Conservation (phyloP, 2,888 invertebrate species). For the Pristionchus maxplancki region DNA sequence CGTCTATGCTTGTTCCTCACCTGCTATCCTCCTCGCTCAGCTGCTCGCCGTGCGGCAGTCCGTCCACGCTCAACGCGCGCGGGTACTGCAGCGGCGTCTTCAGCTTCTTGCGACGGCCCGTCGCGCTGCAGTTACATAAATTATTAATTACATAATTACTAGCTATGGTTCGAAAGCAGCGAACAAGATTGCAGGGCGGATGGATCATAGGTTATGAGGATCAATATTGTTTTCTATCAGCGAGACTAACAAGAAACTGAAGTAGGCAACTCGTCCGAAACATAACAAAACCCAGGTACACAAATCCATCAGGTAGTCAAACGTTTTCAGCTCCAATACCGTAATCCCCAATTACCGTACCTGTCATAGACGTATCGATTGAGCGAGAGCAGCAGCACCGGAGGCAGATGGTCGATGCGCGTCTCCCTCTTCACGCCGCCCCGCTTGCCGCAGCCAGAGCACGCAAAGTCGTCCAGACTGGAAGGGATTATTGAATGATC, state of each 20-base stretch:
- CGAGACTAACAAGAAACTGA: too few species aligned
- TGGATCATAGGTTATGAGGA: too few species aligned
- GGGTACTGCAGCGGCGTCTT: constrained; percentile 70
- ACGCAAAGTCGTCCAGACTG: constrained; percentile 70
- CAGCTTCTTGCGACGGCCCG: constrained; percentile 69
- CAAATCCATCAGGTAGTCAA: not conserved
- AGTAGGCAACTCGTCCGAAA: too few species aligned
- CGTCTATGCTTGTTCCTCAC: too few species aligned
- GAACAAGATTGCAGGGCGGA: too few species aligned
- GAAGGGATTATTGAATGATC: constrained; percentile 49
- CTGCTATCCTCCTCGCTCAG: constrained; percentile 16
- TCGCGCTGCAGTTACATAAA: not conserved
- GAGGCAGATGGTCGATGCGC: constrained; percentile 65
- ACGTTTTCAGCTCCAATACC: not conserved
- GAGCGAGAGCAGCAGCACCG: constrained; percentile 71
- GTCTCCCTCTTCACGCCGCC: constrained; percentile 59
- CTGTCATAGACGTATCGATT: constrained; percentile 70
- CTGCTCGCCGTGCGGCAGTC: constrained; percentile 42
- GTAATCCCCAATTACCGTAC: constrained; percentile 52
- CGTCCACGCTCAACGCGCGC: constrained; percentile 53
- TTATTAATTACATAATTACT: not conserved
- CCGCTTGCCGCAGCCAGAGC: constrained; percentile 61
- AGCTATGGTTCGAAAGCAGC: not conserved
- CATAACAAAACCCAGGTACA: too few species aligned
- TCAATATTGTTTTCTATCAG: too few species aligned